Base-by-base conservation (phyloP, 1,140 invertebrate species). In the Camponotus floridanus region DNA sequence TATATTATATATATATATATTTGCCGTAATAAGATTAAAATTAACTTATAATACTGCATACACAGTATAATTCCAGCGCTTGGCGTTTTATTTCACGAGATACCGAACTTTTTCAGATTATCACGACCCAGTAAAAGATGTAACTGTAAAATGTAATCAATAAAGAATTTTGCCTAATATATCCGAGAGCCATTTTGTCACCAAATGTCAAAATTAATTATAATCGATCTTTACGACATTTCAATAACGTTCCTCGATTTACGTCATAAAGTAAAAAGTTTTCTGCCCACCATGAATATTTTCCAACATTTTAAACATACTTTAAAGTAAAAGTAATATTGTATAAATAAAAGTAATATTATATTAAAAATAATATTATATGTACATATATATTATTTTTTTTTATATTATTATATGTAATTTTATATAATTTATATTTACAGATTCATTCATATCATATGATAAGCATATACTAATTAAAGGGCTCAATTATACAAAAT, bases 141-240 rank as follows among this genome's bases (percentile, higher is more conserved):
- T 83, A 83, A 83, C 18, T 83, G 79, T 83, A 73, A 83, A 83
- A 13, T 83, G 68, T 83, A 73, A 83, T 48, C 79, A 83, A 83
- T 83, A 83, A 83, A 83, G 55, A 83, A 83, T 83, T 83, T 83
- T 83, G 79, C 79, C 79, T 83, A 83, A 83, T 74, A 83, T 45
- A n/a, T 31, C 2, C 4, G n/a, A 59, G 36, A 33, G 11, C 5
- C 4, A 1, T 45, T 59, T 71, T 39, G 3, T 62, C 6, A 57
- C 33, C 21, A 6, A 55, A 1, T 15, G n/a, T 7, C 31, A 18
- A 39, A 39, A 26, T 26, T 26, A 26, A 6, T 36, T 33, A 21
- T 33, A 64, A 33, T 42, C 74, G 33, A 64, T 76, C 7, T 18
- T 45, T 5, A 26, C 21, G 31, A 5, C 18, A 15, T 31, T 61